Evolutionary conservation across 2,113 vertebrate species (phyloP).

Genomic region (Thermophis baileyi): DNA sequence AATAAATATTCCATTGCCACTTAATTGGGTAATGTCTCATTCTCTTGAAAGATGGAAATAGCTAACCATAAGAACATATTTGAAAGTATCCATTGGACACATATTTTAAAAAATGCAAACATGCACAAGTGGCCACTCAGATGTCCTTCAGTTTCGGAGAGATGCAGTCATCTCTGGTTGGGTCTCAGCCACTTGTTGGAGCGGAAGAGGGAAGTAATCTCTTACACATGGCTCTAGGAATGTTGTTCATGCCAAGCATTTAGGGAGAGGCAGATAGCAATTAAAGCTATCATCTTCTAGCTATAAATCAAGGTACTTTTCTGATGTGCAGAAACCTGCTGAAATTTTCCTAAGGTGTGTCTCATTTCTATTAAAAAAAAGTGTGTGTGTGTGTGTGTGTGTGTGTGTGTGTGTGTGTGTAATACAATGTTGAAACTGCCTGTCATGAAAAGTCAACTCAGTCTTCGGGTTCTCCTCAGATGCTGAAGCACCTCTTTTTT

Average conservation of each 20-base stretch:
- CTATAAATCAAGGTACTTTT: neutral
- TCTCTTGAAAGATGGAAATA: neutral
- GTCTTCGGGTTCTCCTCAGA: neutral
- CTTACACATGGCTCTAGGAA: neutral
- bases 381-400: neutral
- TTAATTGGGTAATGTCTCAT: constrained; percentile 18
- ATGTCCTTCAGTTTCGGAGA: constrained; percentile 3
- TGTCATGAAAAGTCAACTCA: neutral
- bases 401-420: neutral
- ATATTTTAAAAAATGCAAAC: neutral
- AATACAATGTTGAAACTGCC: neutral
- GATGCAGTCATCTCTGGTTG: neutral
- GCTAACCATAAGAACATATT: constrained; percentile 29
- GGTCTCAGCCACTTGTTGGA: neutral
- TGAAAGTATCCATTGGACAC: constrained; percentile 14
- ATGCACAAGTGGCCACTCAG: neutral
- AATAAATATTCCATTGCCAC: neutral
- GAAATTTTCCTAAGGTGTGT: neutral
- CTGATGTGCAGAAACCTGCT: neutral
- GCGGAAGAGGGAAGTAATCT: neutral
- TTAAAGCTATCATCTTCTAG: neutral
- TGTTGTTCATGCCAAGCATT: neutral
- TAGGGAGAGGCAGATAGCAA: neutral
- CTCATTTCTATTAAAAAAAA: neutral
- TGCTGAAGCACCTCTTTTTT: neutral